Base-by-base conservation (phyloP, 2,888 invertebrate genomes). In the Cataglyphis rosenhaueri region DNA sequence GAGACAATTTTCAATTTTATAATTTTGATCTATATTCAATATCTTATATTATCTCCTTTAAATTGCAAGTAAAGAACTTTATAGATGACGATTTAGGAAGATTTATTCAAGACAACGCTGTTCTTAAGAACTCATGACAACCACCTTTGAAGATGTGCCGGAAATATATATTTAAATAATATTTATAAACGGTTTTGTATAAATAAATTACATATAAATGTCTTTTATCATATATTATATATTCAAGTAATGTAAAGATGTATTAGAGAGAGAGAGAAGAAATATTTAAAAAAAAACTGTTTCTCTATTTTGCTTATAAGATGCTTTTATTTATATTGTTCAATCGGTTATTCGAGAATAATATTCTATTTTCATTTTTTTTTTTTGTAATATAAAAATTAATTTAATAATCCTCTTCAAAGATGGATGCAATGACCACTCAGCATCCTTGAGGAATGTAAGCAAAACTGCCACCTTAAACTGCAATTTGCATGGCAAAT, bases 391-490 rank as follows among this genome's bases (percentile, higher is more conserved):
- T 18, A n/a, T 15, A 76, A 57, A 41, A 29, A 32, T 76, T 44
- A 29, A 59, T 59, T 41, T 29, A 10, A 12, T 57, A 35, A 21
- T 21, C 38, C 21, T 21, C 1, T 78, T 68, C 44, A 61, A 68
- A 70, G 59, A 79, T 59, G 70, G 44, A 35, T 68, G 70, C 57
- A 35, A 68, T 35, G 38, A 15, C 55, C n/a, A n/a, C 38, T 66
- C 57, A 12, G 18, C 70, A 44, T 21, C 41, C 15, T 78, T 78
- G 68, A 70, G 59, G 44, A 59, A 41, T 57, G 66, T 21, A 66
- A 79, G 78, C 78, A 44, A 78, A 68, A 70, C 78, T 79, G 78
- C 78, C 70, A 79, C 78, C 78, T 70, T 79, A 78, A 78, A 68
- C 25, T 78, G 0, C 59, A 44, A 68, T 55, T 29, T 76, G 29